Percentiles rank a stretch among this genome's conserved stretches.
Conservation (phyloP, 2,888 invertebrate species). For the Ptycholaimellus sp. region DNA sequence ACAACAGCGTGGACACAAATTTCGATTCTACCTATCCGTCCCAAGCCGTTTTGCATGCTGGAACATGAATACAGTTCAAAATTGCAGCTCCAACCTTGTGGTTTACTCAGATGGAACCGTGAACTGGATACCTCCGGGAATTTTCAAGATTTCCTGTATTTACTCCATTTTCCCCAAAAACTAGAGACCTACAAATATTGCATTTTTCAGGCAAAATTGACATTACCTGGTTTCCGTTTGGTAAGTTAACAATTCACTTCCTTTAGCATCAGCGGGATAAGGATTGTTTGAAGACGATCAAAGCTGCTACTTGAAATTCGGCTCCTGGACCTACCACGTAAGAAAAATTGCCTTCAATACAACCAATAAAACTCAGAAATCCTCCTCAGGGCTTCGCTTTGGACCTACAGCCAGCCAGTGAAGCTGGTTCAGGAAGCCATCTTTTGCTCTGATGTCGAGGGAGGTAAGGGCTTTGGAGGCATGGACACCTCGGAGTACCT, state of each 20-base stretch:
- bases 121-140: constrained; percentile 12
- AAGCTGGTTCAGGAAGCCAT: no score
- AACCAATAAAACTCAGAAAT: no score
- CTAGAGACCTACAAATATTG: no score
- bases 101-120: constrained; percentile 14
- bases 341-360: no score
- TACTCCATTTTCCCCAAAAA: no score
- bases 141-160: no score
- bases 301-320: constrained; percentile 43
- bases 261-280: background rate
- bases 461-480: no score
- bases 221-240: constrained; percentile 97
- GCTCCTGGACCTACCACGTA: constrained; percentile 96
- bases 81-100: no score
- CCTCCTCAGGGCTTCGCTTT: no score
- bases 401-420: no score
- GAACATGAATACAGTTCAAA: no score
- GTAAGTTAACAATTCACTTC: background rate
- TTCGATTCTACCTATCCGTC: constrained; percentile 13
- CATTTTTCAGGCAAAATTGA: constrained; percentile 6
- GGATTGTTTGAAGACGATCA: background rate
- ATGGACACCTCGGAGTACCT: constrained; percentile 18
- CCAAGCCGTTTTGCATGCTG: background rate
- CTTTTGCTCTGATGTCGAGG: no score
- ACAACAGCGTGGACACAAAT: constrained; percentile 14